Base-by-base conservation (phyloP, 2,113 vertebrate species). In the Triplophysa dalaica region DNA sequence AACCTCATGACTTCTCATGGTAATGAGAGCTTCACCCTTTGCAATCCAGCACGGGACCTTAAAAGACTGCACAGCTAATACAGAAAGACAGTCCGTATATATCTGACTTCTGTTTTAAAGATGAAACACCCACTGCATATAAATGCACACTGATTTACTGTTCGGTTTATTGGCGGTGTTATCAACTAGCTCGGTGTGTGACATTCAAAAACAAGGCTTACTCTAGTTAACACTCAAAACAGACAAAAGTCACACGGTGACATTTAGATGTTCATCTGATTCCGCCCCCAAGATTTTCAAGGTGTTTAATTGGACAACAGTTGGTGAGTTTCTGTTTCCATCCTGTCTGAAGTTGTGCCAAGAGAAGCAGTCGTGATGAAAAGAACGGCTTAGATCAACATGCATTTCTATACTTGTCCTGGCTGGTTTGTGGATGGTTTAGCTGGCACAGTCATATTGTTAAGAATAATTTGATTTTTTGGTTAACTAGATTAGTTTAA, bases 21-120 rank as follows among this genome's bases (percentile, higher is more conserved):
- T 81, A 81, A 84, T 83, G 62, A 80, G 67, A 67, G 72, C 74
- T 52, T 81, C 21, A 63, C 52, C 78, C 7, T 52, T 41, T 14
- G 73, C 61, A 77, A 70, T 21, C 65, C 65, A 63, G 64, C 64
- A 19, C 77, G 24, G 56, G 60, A 14, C 17, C 54, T 14, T 62
- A 61, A 16, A 16, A 56, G 24, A n/a, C 66, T 52, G 52, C 4
- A 38, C 33, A 38, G 52, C 41, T 83, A 66, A 79, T 75, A 41
- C n/a, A 56, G 22, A 58, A 16, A 38, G 33, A 38, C 33, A 7
- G 0, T 38, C 6, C 21, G 67, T 58, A 33, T 3, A 43, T 50
- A 9, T 33, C 19, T 21, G 77, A 52, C 10, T 58, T 56, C 19
- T 17, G 17, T 50, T 70, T 48, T 16, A 19, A 52, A 54, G 48